Evolutionary conservation across 2,797 vertebrate genomes (phyloP).

Genomic region (Falco novaeseelandiae): DNA sequence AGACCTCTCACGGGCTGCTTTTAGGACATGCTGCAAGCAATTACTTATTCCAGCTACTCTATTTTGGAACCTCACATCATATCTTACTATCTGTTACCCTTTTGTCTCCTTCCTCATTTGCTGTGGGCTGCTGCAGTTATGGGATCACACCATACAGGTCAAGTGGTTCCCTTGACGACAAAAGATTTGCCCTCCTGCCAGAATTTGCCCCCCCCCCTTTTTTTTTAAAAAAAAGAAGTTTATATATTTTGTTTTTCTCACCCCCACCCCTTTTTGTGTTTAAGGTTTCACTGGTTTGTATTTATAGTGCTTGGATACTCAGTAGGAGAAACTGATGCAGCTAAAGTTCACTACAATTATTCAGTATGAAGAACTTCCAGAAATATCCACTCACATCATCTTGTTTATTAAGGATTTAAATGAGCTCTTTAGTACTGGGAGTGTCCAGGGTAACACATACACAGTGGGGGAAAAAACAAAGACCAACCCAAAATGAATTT

Average conservation of each 20-base stretch:
- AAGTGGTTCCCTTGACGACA: neutral
- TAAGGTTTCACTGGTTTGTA: neutral
- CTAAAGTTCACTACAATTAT: neutral
- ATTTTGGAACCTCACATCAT: slow-evolving; percentile 44
- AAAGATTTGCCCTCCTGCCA: neutral
- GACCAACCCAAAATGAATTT: neutral
- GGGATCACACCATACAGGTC: neutral
- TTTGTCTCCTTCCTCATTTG: neutral
- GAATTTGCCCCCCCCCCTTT: accelerated
- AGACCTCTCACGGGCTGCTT: slow-evolving; percentile 10
- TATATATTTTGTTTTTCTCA: neutral
- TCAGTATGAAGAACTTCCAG: slow-evolving; percentile 12
- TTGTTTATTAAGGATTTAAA: slow-evolving; percentile 46
- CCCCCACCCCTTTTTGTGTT: neutral
- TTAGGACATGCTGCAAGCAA: slow-evolving; percentile 19
- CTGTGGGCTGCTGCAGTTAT: neutral
- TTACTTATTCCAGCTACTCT: slow-evolving; percentile 19
- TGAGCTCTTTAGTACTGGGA: neutral
- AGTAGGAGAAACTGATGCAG: slow-evolving; percentile 27
- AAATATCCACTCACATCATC: slow-evolving; percentile 37
- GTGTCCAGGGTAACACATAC: neutral
- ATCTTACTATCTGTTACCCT: neutral
- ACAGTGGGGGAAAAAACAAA: too few species aligned
- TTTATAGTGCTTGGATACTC: slow-evolving; percentile 47
- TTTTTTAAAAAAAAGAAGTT: neutral